A percentile compares a stretch with the other conserved stretches of the same genome.
phyloP scores from a whole-genome alignment of 2,113 vertebrate species.

The Callorhinus ursinus region DNA sequence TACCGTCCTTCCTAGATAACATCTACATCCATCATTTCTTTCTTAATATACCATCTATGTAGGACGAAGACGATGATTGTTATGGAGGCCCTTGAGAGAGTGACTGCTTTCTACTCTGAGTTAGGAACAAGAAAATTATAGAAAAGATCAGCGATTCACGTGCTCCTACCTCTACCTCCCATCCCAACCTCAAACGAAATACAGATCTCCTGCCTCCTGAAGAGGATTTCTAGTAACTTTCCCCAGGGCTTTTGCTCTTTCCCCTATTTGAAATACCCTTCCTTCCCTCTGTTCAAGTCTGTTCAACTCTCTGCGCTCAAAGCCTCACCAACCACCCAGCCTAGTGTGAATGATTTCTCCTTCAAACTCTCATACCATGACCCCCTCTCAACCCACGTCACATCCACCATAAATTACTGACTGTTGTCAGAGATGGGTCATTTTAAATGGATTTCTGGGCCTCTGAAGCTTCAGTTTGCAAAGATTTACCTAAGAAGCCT shows the following conservation, averaged over 20 bases:
- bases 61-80: neutral
- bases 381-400: neutral
- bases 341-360: neutral
- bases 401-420: neutral
- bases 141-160: neutral
- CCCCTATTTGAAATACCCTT: neutral
- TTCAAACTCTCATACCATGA: neutral
- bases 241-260: neutral
- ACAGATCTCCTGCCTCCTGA: neutral
- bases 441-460: neutral
- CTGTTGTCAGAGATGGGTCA: neutral
- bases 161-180: neutral
- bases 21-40: neutral
- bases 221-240: neutral
- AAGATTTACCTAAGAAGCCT: neutral
- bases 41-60: neutral
- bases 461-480: neutral
- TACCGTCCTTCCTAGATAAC: neutral
- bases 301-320: neutral
- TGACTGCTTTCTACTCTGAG: neutral
- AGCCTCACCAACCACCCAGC: neutral
- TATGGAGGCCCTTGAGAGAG: neutral
- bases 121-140: constrained; percentile 37
- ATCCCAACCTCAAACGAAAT: constrained; percentile 3
- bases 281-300: neutral